A percentile compares a stretch with the other conserved stretches of the same genome.
Conservation (phyloP, 1,140 invertebrate genomes). For the Colletes gigas region DNA sequence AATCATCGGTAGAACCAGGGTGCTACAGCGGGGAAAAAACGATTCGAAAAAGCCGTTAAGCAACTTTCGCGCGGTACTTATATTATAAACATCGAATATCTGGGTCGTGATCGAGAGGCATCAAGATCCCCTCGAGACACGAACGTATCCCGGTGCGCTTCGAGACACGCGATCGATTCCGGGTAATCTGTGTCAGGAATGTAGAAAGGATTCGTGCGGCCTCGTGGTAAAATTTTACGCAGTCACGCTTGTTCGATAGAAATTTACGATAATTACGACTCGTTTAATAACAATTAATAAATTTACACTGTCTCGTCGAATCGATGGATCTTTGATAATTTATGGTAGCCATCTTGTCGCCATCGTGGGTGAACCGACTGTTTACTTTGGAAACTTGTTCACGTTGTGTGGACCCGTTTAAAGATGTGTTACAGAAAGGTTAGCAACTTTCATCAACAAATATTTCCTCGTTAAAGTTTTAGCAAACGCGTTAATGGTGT, state of each 20-base stretch:
- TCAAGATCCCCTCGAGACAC: slow-evolving; percentile 25
- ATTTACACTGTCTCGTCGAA: too few species aligned
- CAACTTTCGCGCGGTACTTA: slow-evolving; percentile 53
- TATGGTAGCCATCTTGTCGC: too few species aligned
- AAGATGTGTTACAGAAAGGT: too few species aligned
- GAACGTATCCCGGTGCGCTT: neutral
- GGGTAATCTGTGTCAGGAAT: slow-evolving; percentile 25
- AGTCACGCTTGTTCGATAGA: neutral
- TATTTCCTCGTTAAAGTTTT: neutral
- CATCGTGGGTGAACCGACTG: too few species aligned
- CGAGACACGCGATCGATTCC: slow-evolving; percentile 18
- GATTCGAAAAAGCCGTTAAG: slow-evolving; percentile 58
- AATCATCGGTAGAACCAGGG: neutral
- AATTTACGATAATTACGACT: neutral
- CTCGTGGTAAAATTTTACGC: neutral
- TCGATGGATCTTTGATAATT: too few species aligned
- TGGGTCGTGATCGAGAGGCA: slow-evolving; percentile 46
- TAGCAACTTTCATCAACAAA: too few species aligned
- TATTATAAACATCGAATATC: slow-evolving; percentile 35
- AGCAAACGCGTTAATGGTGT: neutral
- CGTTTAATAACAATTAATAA: too few species aligned
- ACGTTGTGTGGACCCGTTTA: too few species aligned
- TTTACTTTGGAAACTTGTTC: too few species aligned
- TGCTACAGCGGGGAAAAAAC: neutral
- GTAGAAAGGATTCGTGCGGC: neutral